phyloP scores from a whole-genome alignment of 2,888 invertebrate species.

The Teleogryllus oceanicus region DNA sequence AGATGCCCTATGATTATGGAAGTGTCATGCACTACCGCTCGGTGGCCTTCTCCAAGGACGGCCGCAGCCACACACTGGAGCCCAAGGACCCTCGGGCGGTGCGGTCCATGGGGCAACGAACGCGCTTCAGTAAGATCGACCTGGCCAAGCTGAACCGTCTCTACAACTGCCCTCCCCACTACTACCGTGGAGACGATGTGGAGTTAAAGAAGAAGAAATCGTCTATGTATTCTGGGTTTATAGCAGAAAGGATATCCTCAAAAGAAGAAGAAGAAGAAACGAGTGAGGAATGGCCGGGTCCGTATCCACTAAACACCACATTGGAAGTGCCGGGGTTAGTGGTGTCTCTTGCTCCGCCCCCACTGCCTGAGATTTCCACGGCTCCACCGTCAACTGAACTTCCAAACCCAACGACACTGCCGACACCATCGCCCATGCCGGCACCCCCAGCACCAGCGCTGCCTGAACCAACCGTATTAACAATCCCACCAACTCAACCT shows the following conservation, averaged over 20 bases:
- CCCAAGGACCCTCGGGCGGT: conserved; percentile 44
- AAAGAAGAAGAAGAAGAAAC: background rate
- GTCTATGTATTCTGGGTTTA: background rate
- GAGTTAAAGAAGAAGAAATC: background rate
- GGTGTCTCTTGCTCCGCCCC: background rate
- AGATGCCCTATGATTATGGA: conserved; percentile 42
- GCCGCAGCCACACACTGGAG: conserved; percentile 47
- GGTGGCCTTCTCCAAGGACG: conserved; percentile 51
- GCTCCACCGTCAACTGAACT: too few relatives aligned
- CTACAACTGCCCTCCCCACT: conserved; percentile 40
- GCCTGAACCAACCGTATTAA: too few relatives aligned
- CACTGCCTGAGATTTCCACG: too few relatives aligned
- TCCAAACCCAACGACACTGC: too few relatives aligned
- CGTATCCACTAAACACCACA: background rate
- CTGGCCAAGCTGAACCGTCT: conserved; percentile 44
- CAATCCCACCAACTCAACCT: too few relatives aligned
- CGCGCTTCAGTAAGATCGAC: conserved; percentile 41
- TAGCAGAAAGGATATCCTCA: background rate
- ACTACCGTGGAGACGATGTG: background rate
- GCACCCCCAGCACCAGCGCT: too few relatives aligned
- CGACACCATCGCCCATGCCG: too few relatives aligned
- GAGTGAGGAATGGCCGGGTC: background rate
- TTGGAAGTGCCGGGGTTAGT: background rate
- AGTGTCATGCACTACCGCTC: conserved; percentile 49
- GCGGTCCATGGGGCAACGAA: conserved; percentile 46